Evolutionary conservation across 2,888 invertebrate species (phyloP), one percentile per base, ranked within the genome.

Genomic region (Coelinius sp.): DNA sequence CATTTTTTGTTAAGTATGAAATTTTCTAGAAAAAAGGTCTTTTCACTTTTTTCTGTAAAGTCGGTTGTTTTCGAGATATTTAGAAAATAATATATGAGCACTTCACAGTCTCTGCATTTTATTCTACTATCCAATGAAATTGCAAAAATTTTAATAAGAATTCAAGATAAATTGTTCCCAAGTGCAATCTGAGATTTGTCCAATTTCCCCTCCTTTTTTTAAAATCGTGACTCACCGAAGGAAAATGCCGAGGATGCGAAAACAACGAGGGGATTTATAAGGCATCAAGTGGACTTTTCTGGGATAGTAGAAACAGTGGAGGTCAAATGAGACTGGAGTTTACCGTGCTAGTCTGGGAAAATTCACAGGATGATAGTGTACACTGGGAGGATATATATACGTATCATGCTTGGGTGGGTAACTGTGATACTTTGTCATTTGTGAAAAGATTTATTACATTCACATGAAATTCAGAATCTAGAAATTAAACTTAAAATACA

Each of bases 351-450:
- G 64, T 24, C 41, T 8, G 10, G 12, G 44, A 17, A 59, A 64
- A 64, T 64, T 64, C 44, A 64, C 44, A 27, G 41, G 35, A 2
- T 52, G 31, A 56, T 25, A 24, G 68, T 25, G 31, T 6, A 24
- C 27, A 17, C 5, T 14, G 12, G 8, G 35, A 49, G 10, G 17
- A 20, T 49, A 31, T 31, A 49, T 12, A 46, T 56, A 65, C 66
- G 27, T 69, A 38, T 22, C 31, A 14, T 56, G 59, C 46, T 22
- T 41, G n/a, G 20, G 25, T 35, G 25, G 65, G 71, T 53, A 53
- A 64, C 66, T 38, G 64, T 68, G 68, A 70, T 75, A 70, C 70
- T 73, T 70, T 68, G 71, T 73, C 71, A 71, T 31, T 31, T 7
- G 31, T 31, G 5, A 31, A 31, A 31, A 7, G 5, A 31, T 41